Conservation (phyloP, 2,888 invertebrate species). For the Rotaria magnacalcarata region DNA sequence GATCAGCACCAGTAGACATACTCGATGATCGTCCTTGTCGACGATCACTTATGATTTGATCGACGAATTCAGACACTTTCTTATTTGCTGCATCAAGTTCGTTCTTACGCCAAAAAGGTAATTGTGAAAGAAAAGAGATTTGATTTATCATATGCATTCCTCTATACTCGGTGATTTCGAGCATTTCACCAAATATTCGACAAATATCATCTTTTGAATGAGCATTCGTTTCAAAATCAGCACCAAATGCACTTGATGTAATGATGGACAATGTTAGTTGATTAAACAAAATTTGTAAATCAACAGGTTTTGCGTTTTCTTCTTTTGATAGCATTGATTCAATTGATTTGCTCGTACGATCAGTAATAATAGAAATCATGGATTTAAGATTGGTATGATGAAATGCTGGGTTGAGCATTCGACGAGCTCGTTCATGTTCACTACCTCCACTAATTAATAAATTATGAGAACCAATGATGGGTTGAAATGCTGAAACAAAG, state of each 20-base stretch:
- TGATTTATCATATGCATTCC: not conserved
- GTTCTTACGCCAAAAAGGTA: not conserved
- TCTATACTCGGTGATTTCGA: not conserved
- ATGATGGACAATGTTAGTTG: not conserved
- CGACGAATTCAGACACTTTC: not conserved
- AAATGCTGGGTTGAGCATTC: constrained; percentile 12
- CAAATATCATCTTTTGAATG: not conserved
- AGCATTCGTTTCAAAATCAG: not conserved
- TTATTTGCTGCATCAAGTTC: not conserved
- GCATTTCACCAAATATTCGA: not conserved
- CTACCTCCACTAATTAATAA: not conserved
- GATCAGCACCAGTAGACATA: not conserved
- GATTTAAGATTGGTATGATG: not conserved
- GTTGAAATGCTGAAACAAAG: not conserved
- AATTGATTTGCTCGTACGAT: not conserved
- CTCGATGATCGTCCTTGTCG: not conserved
- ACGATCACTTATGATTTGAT: not conserved
- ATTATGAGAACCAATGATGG: not conserved
- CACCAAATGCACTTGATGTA: not conserved
- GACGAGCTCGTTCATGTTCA: not conserved
- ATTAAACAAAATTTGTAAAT: not conserved
- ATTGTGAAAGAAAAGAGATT: not conserved
- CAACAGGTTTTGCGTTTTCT: not conserved
- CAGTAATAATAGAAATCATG: not conserved
- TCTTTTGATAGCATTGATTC: not conserved